Conservation (phyloP, 2,113 vertebrate species). For the Pyrgilauda ruficollis region DNA sequence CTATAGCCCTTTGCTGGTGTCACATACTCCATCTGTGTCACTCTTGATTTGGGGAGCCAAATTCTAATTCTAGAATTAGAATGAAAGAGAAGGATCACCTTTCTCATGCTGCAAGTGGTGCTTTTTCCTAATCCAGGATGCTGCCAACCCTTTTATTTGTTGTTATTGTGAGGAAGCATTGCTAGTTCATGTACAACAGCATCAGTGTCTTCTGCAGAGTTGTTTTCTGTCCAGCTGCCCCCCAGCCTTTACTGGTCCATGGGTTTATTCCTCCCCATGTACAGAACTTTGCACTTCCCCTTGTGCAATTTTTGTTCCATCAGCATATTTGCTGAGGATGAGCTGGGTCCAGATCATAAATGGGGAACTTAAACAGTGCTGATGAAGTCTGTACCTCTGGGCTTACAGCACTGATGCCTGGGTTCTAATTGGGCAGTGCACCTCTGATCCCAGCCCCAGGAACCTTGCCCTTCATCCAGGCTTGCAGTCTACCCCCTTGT, state of each 20-base stretch:
- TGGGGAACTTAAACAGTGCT: background rate
- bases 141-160: background rate
- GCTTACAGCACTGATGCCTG: background rate
- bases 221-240: background rate
- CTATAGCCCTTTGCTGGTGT: background rate
- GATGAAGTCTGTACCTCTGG: background rate
- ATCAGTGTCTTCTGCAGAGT: background rate
- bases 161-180: background rate
- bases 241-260: background rate
- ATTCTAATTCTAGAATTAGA: background rate
- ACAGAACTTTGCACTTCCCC: background rate
- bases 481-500: background rate
- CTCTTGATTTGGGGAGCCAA: background rate
- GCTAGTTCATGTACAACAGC: background rate
- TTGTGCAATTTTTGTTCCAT: background rate
- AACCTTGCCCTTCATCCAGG: background rate
- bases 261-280: background rate
- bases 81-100: background rate
- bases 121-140: background rate
- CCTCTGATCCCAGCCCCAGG: accelerated
- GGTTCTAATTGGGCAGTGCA: background rate
- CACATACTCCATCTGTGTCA: background rate
- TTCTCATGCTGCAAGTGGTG: background rate
- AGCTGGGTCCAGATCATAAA: background rate
- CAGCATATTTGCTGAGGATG: background rate